Evolutionary conservation across 2,888 invertebrate species (phyloP), one percentile per base, ranked within the genome.

Genomic region (Argyra leucocephala): DNA sequence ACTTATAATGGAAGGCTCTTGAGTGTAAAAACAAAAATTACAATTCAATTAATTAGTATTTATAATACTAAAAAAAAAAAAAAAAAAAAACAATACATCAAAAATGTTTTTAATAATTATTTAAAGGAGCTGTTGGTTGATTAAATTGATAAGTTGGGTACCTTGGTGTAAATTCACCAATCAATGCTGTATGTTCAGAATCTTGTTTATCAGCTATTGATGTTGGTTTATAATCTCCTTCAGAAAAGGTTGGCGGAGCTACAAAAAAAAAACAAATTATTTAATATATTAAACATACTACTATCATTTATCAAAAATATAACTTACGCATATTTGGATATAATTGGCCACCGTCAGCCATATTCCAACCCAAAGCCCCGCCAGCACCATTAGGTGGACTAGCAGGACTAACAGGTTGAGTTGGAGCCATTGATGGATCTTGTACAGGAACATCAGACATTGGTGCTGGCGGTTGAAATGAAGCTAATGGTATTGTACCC

Each of bases 401-500:
- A 37, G 74, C 77, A 64, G 78, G 78, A 68, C 76, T 76, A n/a
- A 76, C 78, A 1, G 80, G 81, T 69, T 82, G 79, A 31, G 79
- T 77, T 23, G 79, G 79, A 36, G 76, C 79, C 73, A 76, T 72
- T 62, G 75, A 77, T 57, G 74, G 78, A 76, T 76, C 80, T 63
- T 72, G 71, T 64, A 75, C 74, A 64, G 76, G 76, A 22, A 74
- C 74, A 74, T 77, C 76, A 12, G 78, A 75, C 67, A 77, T 78
- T 12, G 78, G 77, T 67, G 76, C 74, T 22, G 78, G 78, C 10
- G 78, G 75, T 70, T 76, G 74, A 70, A 84, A 81, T 12, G 81
- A 84, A 65, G 84, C 81, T 69, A 89, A 75, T 2, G 91, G 91
- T 68, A 91, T 85, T 0, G 90, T 90, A 31, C 91, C 91, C 70